phyloP scores from a whole-genome alignment of 2,888 invertebrate genomes.

The Calephelis perditalis region DNA sequence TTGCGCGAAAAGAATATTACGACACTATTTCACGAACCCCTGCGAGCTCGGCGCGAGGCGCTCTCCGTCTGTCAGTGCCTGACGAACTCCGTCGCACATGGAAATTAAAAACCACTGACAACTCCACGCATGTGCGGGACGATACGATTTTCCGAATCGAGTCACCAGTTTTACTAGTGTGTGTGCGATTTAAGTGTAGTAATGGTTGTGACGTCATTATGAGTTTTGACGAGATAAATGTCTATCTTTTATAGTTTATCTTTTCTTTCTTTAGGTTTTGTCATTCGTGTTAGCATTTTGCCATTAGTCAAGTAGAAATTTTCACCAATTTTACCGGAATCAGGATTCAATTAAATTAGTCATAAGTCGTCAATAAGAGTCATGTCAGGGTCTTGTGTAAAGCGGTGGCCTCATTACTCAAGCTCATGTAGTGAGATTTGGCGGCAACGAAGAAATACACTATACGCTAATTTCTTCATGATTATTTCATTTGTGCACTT shows the following conservation, averaged over 20 bases:
- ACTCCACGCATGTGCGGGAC: constrained; percentile 67
- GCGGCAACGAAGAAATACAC: too few species aligned
- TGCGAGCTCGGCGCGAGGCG: constrained; percentile 12
- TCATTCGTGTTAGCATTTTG: too few species aligned
- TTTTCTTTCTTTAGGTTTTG: too few species aligned
- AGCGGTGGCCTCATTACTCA: too few species aligned
- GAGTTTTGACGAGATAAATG: background rate
- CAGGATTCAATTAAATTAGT: too few species aligned
- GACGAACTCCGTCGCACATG: constrained; percentile 34
- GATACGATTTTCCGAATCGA: constrained; percentile 53
- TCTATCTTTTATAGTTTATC: background rate
- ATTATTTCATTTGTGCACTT: too few species aligned
- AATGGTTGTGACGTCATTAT: background rate
- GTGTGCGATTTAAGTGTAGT: background rate
- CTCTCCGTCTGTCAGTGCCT: constrained; percentile 15
- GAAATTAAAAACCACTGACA: constrained; percentile 42
- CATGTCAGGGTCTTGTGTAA: too few species aligned
- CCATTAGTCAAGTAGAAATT: too few species aligned
- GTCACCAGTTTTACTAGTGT: constrained; percentile 34
- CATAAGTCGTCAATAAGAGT: too few species aligned
- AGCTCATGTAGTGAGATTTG: too few species aligned
- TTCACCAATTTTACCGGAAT: too few species aligned
- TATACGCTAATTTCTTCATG: too few species aligned
- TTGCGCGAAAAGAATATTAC: constrained; percentile 3
- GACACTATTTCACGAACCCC: background rate